These are phyloP conservation scores for Lutjanus argentimaculatus DNA, from an alignment of 2,797 vertebrate genomes.

Conservation along the genomic window DNA sequence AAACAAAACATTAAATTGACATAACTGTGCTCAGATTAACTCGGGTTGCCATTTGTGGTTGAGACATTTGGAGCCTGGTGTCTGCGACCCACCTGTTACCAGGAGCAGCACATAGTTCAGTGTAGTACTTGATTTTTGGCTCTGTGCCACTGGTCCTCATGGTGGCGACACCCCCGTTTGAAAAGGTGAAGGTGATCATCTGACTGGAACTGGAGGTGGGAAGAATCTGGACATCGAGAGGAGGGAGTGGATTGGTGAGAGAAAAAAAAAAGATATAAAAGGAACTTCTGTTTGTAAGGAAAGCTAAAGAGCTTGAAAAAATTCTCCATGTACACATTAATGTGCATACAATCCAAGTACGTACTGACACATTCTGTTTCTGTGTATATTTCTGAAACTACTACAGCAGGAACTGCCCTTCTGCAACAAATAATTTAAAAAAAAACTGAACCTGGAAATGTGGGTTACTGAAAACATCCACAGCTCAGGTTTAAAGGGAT, in stretches of 20 bases:
- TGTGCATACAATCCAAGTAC: not conserved
- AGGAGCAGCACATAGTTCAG: slow-evolving; percentile 95
- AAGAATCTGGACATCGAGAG: slow-evolving; percentile 87
- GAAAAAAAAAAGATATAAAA: not conserved
- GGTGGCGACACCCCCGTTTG: slow-evolving; percentile 95
- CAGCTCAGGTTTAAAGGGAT: too few relatives aligned
- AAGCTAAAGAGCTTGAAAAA: not conserved
- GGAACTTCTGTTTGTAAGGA: not conserved
- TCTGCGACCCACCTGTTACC: slow-evolving; percentile 92
- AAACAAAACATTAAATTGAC: not conserved
- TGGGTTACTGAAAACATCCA: not conserved
- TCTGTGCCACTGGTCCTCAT: slow-evolving; percentile 98
- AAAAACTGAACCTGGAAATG: not conserved
- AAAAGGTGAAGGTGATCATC: slow-evolving; percentile 98
- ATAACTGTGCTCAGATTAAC: not conserved
- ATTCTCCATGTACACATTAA: not conserved
- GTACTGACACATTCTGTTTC: not conserved
- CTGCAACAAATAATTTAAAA: not conserved
- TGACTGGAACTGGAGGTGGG: slow-evolving; percentile 96
- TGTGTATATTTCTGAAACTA: not conserved
- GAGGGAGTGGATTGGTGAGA: not conserved
- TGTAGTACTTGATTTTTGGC: slow-evolving; percentile 98
- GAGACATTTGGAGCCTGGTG: too few relatives aligned
- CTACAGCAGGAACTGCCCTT: not conserved
- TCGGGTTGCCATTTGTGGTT: too few relatives aligned